phyloP scores from a whole-genome alignment of 2,797 vertebrate genomes.

The Aeoliscus strigatus region DNA sequence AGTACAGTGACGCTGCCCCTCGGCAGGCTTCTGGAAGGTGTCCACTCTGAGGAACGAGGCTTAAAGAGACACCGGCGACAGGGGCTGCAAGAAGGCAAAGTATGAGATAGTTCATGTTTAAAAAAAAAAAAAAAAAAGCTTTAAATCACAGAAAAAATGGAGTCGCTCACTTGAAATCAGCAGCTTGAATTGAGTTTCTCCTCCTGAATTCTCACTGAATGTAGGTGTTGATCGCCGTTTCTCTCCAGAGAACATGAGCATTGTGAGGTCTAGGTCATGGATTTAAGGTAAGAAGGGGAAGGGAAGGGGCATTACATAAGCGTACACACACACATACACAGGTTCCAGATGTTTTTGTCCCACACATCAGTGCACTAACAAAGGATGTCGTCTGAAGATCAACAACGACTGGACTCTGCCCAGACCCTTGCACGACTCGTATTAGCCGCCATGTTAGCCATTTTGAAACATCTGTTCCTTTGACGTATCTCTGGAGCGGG shows the following conservation, averaged over 20 bases:
- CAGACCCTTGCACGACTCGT: conserved; percentile 57
- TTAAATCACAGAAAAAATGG: too few relatives aligned
- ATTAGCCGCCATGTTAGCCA: conserved; percentile 55
- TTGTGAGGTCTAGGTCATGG: conserved; percentile 6
- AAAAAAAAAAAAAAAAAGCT: too few relatives aligned
- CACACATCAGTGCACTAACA: conserved; percentile 43
- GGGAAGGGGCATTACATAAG: conserved; percentile 49
- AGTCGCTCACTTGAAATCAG: too few relatives aligned
- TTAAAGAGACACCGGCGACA: too few relatives aligned
- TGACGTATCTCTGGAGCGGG: conserved; percentile 52
- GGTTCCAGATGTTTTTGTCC: conserved; percentile 62
- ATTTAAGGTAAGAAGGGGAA: conserved; percentile 19
- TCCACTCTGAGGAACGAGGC: too few relatives aligned
- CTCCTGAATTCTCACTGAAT: too few relatives aligned
- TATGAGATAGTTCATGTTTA: too few relatives aligned
- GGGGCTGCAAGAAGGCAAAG: too few relatives aligned
- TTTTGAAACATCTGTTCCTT: conserved; percentile 59
- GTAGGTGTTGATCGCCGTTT: too few relatives aligned
- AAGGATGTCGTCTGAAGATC: conserved; percentile 45
- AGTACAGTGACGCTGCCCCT: too few relatives aligned
- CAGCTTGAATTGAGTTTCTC: too few relatives aligned
- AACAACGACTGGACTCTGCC: conserved; percentile 48
- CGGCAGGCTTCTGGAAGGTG: too few relatives aligned
- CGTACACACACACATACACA: conserved; percentile 26
- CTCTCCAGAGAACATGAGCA: neutral